Base-by-base conservation (phyloP, 2,888 invertebrate genomes). In the Tuberolachnus salignus region DNA sequence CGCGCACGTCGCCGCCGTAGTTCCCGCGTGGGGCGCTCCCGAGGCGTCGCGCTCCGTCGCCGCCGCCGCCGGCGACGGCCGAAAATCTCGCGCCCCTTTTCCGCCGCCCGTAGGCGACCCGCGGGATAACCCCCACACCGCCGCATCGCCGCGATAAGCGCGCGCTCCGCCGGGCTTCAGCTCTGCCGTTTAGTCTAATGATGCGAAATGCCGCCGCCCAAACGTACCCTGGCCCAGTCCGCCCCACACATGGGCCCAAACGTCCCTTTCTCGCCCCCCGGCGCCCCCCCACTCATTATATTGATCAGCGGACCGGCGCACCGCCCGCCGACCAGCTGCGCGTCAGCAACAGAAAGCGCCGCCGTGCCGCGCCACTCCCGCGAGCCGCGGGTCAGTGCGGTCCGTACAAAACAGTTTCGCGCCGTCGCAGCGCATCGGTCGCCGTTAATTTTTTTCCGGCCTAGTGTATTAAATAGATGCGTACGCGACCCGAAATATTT, bases 131-230 rank as follows among this genome's bases (percentile, higher is more conserved):
- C n/a, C 34, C 21, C 71, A 3, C 55, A 0, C 55, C 57, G 1
- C 42, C 59, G 26, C 4, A n/a, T 46, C n/a, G 23, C 21, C 53
- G 46, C 4, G 44, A 53, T 67, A 67, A 66, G 23, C 75, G 57
- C 55, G 26, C 57, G 44, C 59, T 57, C 67, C 67, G 67, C 66
- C 66, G 75, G 75, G 67, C 46, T 49, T 3, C 34, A 34, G 75
- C 66, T 34, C 75, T 78, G 75, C 67, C 66, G 75, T 69, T 78
- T 78, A 78, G 75, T 78, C 55, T 78, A 78, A 78, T 78, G 75
- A 78, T 19, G 75, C 75, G 75, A 78, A 78, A 78, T 78, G 59
- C 59, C 67, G 19, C 64, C 74, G 23, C 64, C 11, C 34, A 34
- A 34, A 16, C 59, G 44, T 4, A 61, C 73, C 6, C 34, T 19